Evolutionary conservation across 2,888 invertebrate species (phyloP), one percentile per base, ranked within the genome.

Genomic region (Koerneria pararmatus): DNA sequence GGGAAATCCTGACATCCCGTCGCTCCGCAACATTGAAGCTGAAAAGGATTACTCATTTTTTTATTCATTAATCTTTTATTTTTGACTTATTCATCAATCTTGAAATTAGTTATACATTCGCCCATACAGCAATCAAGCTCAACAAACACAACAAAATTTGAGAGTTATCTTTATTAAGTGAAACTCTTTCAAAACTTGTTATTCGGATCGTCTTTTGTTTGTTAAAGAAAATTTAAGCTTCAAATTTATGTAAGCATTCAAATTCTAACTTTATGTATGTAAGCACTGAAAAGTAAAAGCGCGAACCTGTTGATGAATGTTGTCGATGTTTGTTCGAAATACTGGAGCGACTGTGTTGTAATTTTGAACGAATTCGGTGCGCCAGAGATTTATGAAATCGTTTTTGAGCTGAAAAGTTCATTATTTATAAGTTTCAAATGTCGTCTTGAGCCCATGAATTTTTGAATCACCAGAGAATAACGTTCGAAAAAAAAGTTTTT

Each of bases 1-100:
- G 62, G 49, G 32, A 70, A 76, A 63, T 77, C 77, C 24, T 51
- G 58, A 65, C 77, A 77, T 15, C 74, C 74, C 2, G 65, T 65
- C 29, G 74, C 73, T 41, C 75, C 77, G 64, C 77, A 77, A 69
- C 77, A 77, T 31, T 69, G 56, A 34, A 75, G 68, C 77, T 77
- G 67, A 53, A 75, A 71, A 5, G 32, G 4, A 6, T 22, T 6
- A 5, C 11, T 31, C 29, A 61, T 22, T 15, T 49, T 49, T 11
- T 31, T 19, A 49, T 29, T n/a, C 27, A 6, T 24, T 3, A 54
- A n/a, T 64, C 3, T 2, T 49, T 8, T 4, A 3, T 24, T 29
- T 27, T 27, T 27, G 37, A 46, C 22, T 60, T 24, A 22, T 29
- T 51, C 15, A 22, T 15, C 35, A 32, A 11, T 22, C 11, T n/a